These are phyloP conservation scores for Myxocyprinus asiaticus DNA, from an alignment of 2,113 vertebrate genomes.

Conservation along the genomic window DNA sequence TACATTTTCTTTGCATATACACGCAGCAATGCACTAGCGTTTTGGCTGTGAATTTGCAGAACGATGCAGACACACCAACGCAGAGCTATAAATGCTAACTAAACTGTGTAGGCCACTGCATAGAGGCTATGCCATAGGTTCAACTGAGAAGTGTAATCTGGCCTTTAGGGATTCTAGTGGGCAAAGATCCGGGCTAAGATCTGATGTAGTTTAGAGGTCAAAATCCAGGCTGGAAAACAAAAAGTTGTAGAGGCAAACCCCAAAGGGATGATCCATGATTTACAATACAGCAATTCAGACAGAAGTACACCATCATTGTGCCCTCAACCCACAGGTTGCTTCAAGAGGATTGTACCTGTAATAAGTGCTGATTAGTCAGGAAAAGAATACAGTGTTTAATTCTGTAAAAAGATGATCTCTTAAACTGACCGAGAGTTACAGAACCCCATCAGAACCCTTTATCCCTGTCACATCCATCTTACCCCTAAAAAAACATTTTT, in stretches of 20 bases:
- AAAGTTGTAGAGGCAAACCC: too few relatives aligned
- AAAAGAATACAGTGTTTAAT: background rate
- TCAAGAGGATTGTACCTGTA: background rate
- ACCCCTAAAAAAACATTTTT: constrained; percentile 1
- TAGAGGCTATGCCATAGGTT: background rate
- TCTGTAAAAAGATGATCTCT: background rate
- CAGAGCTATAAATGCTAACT: background rate
- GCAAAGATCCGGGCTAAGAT: too few relatives aligned
- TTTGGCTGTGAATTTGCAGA: background rate
- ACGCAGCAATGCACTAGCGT: background rate
- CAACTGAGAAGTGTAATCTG: too few relatives aligned
- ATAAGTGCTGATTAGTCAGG: constrained; percentile 20
- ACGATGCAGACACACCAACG: background rate
- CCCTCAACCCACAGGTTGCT: background rate
- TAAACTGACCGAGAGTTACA: background rate
- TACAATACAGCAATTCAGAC: too few relatives aligned
- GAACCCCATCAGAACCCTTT: background rate
- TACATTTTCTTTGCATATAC: too few relatives aligned
- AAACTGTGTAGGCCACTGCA: background rate
- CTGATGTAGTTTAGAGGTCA: too few relatives aligned
- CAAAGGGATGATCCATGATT: too few relatives aligned
- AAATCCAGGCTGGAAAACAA: too few relatives aligned
- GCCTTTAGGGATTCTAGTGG: too few relatives aligned
- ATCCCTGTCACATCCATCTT: constrained; percentile 10
- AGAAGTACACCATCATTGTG: background rate